phyloP scores from a whole-genome alignment of 1,140 invertebrate species.

The Samia ricini region DNA sequence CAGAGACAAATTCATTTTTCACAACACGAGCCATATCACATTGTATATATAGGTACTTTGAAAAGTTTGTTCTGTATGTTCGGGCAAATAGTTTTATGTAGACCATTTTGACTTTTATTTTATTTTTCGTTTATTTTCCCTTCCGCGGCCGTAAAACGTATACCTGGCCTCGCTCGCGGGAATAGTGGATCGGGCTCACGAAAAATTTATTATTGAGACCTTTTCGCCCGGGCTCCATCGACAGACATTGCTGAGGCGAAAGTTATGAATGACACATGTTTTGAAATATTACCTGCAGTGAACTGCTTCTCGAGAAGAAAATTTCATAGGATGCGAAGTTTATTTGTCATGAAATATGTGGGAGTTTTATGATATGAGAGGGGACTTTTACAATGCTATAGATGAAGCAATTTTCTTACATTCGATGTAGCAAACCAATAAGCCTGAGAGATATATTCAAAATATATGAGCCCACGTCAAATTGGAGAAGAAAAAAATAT shows the following conservation, averaged over 20 bases:
- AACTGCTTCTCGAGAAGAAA: slow-evolving; percentile 67
- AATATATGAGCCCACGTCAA: slow-evolving; percentile 57
- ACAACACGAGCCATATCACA: slow-evolving; percentile 45
- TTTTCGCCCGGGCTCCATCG: slow-evolving; percentile 73
- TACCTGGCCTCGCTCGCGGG: slow-evolving; percentile 65
- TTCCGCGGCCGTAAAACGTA: slow-evolving; percentile 73
- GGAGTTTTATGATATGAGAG: slow-evolving; percentile 67
- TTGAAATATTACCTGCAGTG: slow-evolving; percentile 76
- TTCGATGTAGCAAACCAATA: slow-evolving; percentile 63
- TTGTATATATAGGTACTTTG: slow-evolving; percentile 52
- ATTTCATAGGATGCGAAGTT: slow-evolving; percentile 73
- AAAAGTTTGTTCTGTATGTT: slow-evolving; percentile 62
- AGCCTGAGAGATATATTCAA: slow-evolving; percentile 43
- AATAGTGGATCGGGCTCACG: slow-evolving; percentile 70
- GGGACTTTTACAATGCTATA: slow-evolving; percentile 67
- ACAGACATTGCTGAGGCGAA: slow-evolving; percentile 76
- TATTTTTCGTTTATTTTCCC: slow-evolving; percentile 77
- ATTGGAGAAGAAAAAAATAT: too few species aligned
- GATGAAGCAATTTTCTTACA: slow-evolving; percentile 69
- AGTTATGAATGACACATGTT: slow-evolving; percentile 78
- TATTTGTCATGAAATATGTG: slow-evolving; percentile 75
- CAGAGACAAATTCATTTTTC: slow-evolving; percentile 27
- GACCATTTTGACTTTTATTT: slow-evolving; percentile 77
- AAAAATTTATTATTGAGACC: slow-evolving; percentile 77
- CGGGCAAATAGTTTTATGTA: slow-evolving; percentile 73